Conservation (phyloP, 2,888 invertebrate genomes). For the Halocaridina rubra region DNA sequence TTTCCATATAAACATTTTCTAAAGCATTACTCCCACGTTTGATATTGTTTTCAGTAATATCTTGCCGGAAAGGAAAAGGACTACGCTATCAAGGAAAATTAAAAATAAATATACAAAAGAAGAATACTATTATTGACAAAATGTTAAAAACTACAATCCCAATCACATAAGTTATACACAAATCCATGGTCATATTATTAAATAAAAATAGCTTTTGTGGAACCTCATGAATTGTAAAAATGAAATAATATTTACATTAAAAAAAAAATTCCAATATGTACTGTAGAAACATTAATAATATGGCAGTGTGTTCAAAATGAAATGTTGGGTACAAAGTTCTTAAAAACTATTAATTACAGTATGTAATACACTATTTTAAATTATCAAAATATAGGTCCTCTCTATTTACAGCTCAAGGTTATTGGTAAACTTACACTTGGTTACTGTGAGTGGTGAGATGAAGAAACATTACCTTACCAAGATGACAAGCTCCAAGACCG, state of each 20-base stretch:
- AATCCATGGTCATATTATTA: background rate
- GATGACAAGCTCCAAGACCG: too few relatives aligned
- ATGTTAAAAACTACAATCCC: constrained; percentile 62
- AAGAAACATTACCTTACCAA: background rate
- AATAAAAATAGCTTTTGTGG: background rate
- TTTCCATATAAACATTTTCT: too few relatives aligned
- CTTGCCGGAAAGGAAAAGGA: too few relatives aligned
- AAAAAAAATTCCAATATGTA: too few relatives aligned
- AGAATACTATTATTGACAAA: constrained; percentile 61
- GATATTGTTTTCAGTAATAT: too few relatives aligned
- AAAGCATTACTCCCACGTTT: too few relatives aligned
- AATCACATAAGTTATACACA: background rate
- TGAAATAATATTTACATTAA: background rate
- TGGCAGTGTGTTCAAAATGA: background rate
- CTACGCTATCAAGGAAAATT: too few relatives aligned
- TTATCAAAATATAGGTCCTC: background rate
- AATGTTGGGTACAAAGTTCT: too few relatives aligned
- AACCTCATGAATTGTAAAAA: background rate
- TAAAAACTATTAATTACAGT: background rate
- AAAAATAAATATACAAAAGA: background rate
- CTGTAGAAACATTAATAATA: too few relatives aligned
- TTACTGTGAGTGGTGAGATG: too few relatives aligned
- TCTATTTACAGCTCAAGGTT: background rate
- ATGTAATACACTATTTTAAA: too few relatives aligned
- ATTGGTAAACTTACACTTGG: background rate